phyloP scores from a whole-genome alignment of 2,888 invertebrate genomes.

The Mythimna impura region DNA sequence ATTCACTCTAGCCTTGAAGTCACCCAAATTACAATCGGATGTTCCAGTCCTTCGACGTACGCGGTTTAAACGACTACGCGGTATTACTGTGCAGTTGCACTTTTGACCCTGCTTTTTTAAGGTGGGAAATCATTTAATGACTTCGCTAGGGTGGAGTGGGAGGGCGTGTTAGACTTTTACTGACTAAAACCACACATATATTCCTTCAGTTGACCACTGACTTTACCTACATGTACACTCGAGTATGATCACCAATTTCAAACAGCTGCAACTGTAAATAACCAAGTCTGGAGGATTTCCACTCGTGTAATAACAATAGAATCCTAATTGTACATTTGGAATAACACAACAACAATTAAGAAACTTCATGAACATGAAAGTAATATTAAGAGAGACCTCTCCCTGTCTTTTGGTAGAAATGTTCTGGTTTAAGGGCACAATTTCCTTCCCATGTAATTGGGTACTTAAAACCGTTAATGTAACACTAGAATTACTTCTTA shows the following conservation, averaged over 20 bases:
- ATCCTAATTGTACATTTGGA: constrained; percentile 27
- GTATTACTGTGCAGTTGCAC: too few relatives aligned
- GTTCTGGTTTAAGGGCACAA: constrained; percentile 36
- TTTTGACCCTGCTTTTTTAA: too few relatives aligned
- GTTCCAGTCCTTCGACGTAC: too few relatives aligned
- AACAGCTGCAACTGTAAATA: neutral
- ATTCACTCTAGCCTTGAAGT: too few relatives aligned
- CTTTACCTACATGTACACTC: too few relatives aligned
- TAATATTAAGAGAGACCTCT: constrained; percentile 33
- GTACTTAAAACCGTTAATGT: constrained; percentile 46
- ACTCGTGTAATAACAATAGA: constrained; percentile 8
- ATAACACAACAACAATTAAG: constrained; percentile 32
- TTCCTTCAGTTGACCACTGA: too few relatives aligned
- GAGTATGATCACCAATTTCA: neutral
- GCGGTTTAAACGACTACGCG: too few relatives aligned
- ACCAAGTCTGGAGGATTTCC: neutral
- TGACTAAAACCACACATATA: too few relatives aligned
- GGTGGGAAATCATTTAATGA: too few relatives aligned
- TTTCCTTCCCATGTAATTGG: constrained; percentile 49
- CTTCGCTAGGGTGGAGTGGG: too few relatives aligned
- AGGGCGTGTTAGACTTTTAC: too few relatives aligned
- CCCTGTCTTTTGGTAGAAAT: constrained; percentile 30
- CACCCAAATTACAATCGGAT: too few relatives aligned
- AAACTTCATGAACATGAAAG: constrained; percentile 34
- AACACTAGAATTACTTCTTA: constrained; percentile 11